Evolutionary conservation across 2,888 invertebrate genomes (phyloP).

Genomic region (Amphipoea oculea): DNA sequence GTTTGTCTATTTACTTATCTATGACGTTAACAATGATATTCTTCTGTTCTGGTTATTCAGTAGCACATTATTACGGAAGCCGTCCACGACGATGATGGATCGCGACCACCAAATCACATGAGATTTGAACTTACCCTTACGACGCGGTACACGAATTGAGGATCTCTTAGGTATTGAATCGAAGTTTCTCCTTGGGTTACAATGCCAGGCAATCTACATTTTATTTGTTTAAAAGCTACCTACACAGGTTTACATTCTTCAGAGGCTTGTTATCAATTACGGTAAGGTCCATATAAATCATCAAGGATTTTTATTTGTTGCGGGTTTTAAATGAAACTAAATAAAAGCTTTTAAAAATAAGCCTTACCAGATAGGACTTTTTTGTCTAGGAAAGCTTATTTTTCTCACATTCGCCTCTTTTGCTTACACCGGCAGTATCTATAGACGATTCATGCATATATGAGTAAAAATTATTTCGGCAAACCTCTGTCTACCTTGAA

Average conservation of each 20-base stretch:
- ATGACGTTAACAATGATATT: conserved; percentile 52
- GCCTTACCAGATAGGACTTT: too few species aligned
- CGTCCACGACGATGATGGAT: conserved; percentile 87
- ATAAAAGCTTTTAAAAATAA: too few species aligned
- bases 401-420: too few species aligned
- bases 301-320: neutral
- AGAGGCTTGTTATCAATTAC: neutral
- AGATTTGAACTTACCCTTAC: conserved; percentile 81
- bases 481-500: neutral
- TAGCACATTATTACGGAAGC: conserved; percentile 82
- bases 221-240: neutral
- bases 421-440: too few species aligned
- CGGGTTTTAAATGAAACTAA: too few species aligned
- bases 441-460: too few species aligned
- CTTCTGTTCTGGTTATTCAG: conserved; percentile 73
- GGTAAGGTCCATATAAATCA: neutral
- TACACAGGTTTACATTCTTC: neutral
- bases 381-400: too few species aligned
- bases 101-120: conserved; percentile 83
- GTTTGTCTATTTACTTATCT: neutral
- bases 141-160: conserved; percentile 69
- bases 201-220: neutral
- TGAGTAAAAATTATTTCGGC: too few species aligned
- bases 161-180: neutral
- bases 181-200: neutral